phyloP scores from a whole-genome alignment of 2,113 vertebrate genomes.

The Leptocoma aspasia region DNA sequence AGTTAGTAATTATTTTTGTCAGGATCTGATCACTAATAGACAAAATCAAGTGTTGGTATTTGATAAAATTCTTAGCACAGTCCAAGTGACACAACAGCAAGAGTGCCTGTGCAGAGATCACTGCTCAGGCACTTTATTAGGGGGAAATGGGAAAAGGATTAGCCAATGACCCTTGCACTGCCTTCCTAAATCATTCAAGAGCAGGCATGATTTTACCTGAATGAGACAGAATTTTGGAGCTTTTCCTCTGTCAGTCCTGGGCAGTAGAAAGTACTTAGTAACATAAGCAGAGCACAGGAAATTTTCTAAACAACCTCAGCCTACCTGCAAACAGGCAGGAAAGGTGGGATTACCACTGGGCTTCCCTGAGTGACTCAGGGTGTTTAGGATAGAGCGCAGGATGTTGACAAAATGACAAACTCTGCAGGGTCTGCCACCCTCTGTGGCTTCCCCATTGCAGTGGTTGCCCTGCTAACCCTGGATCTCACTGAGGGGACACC shows the following conservation, averaged over 20 bases:
- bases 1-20: neutral
- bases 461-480: neutral
- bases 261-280: neutral
- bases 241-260: neutral
- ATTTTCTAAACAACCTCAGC: neutral
- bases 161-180: neutral
- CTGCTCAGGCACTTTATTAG: neutral
- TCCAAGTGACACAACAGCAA: neutral
- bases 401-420: neutral
- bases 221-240: neutral
- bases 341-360: neutral
- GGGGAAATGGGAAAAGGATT: neutral
- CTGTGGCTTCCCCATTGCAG: neutral
- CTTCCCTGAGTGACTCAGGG: rapidly evolving
- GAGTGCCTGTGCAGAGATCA: neutral
- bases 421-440: neutral
- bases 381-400: too few relatives aligned
- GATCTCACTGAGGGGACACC: neutral
- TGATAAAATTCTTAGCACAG: neutral
- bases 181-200: neutral
- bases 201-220: neutral
- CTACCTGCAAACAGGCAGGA: neutral
- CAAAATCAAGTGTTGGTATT: neutral
- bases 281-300: neutral
- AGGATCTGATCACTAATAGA: neutral